Percentiles rank a stretch among this genome's conserved stretches.
phyloP scores from a whole-genome alignment of 2,888 invertebrate genomes.

The Archips crataeganus region DNA sequence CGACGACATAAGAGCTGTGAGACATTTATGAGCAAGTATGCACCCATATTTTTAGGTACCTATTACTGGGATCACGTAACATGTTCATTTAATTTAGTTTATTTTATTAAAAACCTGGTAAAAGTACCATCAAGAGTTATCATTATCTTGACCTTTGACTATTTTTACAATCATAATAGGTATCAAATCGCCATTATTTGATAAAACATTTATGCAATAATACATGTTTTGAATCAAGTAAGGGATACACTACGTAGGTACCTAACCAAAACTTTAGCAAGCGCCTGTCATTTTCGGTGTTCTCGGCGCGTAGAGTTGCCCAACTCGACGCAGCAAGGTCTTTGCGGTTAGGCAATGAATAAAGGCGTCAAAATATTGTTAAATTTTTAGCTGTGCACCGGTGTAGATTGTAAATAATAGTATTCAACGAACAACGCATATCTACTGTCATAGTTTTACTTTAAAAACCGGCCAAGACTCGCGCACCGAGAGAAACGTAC shows the following conservation, averaged over 20 bases:
- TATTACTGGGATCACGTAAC: no score
- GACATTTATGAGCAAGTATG: no score
- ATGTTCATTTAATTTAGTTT: no score
- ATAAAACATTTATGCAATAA: neutral
- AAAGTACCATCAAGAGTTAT: no score
- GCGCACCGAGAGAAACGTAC: no score
- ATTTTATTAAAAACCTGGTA: no score
- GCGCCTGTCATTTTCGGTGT: slow-evolving; percentile 47
- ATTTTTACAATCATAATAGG: no score
- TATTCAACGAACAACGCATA: neutral
- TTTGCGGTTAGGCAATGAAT: slow-evolving; percentile 60
- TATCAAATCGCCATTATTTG: neutral
- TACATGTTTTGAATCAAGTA: neutral
- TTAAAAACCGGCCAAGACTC: no score
- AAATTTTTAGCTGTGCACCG: neutral
- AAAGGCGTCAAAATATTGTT: slow-evolving; percentile 48
- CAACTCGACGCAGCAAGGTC: slow-evolving; percentile 67
- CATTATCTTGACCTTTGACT: neutral
- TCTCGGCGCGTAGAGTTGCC: slow-evolving; percentile 60
- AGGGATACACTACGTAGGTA: slow-evolving; percentile 6
- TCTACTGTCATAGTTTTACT: neutral
- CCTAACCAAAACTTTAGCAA: slow-evolving; percentile 20
- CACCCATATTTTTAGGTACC: no score
- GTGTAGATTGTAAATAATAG: neutral
- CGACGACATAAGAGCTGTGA: no score